Percentiles rank a stretch among this genome's conserved stretches.
Conservation (phyloP, 1,140 invertebrate species). For the Palaemon carinicauda region DNA sequence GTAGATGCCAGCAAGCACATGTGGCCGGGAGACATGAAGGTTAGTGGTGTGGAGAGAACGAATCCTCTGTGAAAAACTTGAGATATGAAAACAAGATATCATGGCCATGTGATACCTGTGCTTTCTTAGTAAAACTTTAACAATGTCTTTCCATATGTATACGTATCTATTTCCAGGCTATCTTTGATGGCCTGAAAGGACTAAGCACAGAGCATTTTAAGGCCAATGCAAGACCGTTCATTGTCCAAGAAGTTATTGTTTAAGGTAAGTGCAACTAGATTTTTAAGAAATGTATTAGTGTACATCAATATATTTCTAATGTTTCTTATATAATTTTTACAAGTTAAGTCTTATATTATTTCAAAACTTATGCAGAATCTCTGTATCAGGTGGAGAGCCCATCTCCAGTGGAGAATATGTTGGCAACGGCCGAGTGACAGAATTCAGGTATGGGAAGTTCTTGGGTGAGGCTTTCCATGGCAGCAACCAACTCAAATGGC, state of each 20-base stretch:
- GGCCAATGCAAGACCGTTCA: conserved; percentile 62
- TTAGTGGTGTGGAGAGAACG: neutral
- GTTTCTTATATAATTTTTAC: neutral
- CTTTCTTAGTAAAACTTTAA: too few relatives aligned
- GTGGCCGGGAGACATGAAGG: conserved; percentile 67
- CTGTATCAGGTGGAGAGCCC: conserved; percentile 71
- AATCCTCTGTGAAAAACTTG: neutral
- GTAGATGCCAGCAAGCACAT: conserved; percentile 70
- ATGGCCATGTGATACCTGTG: too few relatives aligned
- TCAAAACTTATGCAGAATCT: neutral
- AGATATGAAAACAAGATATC: too few relatives aligned
- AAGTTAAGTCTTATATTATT: neutral
- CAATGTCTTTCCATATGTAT: neutral
- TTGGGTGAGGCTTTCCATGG: conserved; percentile 70
- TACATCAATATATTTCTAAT: conserved; percentile 29
- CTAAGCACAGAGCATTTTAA: conserved; percentile 63
- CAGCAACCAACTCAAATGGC: conserved; percentile 61
- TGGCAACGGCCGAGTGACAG: conserved; percentile 75
- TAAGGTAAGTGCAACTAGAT: conserved; percentile 58
- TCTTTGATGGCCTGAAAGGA: conserved; percentile 62
- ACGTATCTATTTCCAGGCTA: neutral
- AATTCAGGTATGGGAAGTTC: conserved; percentile 76
- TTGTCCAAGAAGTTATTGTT: conserved; percentile 72
- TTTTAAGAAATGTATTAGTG: too few relatives aligned
- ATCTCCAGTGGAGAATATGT: conserved; percentile 74